phyloP scores from a whole-genome alignment of 2,888 invertebrate genomes.

The Drosophila aldrichi region DNA sequence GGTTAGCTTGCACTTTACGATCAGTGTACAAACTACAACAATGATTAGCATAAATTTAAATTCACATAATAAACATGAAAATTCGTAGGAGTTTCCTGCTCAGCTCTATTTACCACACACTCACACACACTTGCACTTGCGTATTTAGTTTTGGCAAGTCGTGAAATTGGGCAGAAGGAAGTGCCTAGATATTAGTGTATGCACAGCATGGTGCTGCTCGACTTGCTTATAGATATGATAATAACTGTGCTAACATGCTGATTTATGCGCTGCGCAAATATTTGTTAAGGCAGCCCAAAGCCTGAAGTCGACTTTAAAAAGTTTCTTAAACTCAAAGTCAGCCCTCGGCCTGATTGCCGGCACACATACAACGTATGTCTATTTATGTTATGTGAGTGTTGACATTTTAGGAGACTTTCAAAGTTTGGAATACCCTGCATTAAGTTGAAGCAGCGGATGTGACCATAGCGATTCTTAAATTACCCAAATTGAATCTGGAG shows the following conservation, averaged over 20 bases:
- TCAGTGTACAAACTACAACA: conserved; percentile 45
- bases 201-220: conserved; percentile 17
- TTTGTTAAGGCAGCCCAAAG: conserved; percentile 49
- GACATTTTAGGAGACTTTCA: neutral
- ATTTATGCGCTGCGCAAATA: conserved; percentile 70
- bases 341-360: neutral
- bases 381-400: neutral
- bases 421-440: neutral
- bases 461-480: neutral
- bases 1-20: conserved; percentile 36
- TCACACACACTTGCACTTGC: conserved; percentile 4
- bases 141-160: conserved; percentile 48
- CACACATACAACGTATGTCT: neutral
- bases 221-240: conserved; percentile 57
- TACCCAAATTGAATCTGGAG: neutral
- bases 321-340: conserved; percentile 47
- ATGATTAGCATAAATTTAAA: conserved; percentile 77
- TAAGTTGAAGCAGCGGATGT: neutral
- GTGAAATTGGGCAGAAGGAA: conserved; percentile 57
- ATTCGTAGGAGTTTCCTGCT: conserved; percentile 48
- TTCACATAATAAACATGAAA: conserved; percentile 67
- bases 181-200: conserved; percentile 26
- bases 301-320: conserved; percentile 37
- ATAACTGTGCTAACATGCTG: conserved; percentile 70
- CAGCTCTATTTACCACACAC: conserved; percentile 35